A percentile compares a stretch with the other conserved stretches of the same genome.
Conservation (phyloP, 2,797 vertebrate species). For the Tiaroga cobitis region DNA sequence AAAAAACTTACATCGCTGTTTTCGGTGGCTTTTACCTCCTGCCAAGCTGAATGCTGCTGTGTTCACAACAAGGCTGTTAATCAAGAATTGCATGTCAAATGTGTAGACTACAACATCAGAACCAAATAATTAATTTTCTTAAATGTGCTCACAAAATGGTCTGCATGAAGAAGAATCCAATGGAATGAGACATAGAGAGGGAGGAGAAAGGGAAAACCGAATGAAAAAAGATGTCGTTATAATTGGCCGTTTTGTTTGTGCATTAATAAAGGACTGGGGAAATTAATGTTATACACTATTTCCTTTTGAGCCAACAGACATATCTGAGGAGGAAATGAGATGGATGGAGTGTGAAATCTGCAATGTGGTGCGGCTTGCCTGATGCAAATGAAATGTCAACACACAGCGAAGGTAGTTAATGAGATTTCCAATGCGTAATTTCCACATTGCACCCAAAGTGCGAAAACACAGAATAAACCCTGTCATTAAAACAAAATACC, state of each 20-base stretch:
- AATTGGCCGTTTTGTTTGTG: slow-evolving; percentile 57
- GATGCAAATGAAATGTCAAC: slow-evolving; percentile 77
- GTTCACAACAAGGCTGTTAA: slow-evolving; percentile 15
- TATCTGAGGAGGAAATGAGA: slow-evolving; percentile 66
- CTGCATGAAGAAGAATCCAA: slow-evolving; percentile 1
- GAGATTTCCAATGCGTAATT: slow-evolving; percentile 71
- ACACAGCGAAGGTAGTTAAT: slow-evolving; percentile 69
- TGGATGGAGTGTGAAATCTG: slow-evolving; percentile 72
- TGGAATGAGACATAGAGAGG: neutral
- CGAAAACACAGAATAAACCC: slow-evolving; percentile 65
- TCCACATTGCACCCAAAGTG: slow-evolving; percentile 69
- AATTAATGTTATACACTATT: slow-evolving; percentile 67
- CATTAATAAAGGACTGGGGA: slow-evolving; percentile 63
- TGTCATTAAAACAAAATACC: slow-evolving; percentile 61
- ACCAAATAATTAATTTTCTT: slow-evolving; percentile 32
- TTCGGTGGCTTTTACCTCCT: slow-evolving; percentile 5
- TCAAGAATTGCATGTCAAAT: slow-evolving; percentile 34
- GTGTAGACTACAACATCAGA: slow-evolving; percentile 10
- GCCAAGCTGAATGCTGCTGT: neutral
- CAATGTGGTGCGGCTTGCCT: slow-evolving; percentile 62
- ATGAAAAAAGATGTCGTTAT: slow-evolving; percentile 1
- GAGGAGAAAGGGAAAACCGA: neutral
- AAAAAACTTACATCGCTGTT: neutral
- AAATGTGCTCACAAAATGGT: slow-evolving; percentile 27
- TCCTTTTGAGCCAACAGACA: slow-evolving; percentile 52